Base-by-base conservation (phyloP, 2,888 invertebrate genomes). In the Cephalotes varians region DNA sequence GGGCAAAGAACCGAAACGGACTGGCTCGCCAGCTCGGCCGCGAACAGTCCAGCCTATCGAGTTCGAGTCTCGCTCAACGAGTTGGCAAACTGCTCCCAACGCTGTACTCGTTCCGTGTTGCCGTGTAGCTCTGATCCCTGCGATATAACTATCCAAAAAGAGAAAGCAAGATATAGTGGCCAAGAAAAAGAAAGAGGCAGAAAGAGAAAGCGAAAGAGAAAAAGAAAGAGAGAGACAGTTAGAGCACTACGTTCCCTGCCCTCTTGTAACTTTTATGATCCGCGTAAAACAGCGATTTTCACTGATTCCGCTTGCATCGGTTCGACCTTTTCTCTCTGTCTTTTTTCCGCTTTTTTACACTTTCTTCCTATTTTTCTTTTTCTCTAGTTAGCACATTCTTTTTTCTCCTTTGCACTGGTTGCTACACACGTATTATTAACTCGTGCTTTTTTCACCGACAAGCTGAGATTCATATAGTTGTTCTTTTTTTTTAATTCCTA, bases 81-180 rank as follows among this genome's bases (percentile, higher is more conserved):
- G 93, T 94, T 93, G 92, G 93, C 91, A 93, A 94, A 94, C 93
- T 93, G 91, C 92, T 93, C 90, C 88, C 84, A 87, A 90, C 88
- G 90, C 83, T 86, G 88, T 82, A 77, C 85, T 89, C 89, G 85
- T 87, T 85, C 85, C 56, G 69, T 54, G 56, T 31, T 25, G 47
- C 73, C 85, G 85, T 65, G 67, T 84, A 69, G 67, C 60, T 76
- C 82, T 60, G 87, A 84, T 85, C 84, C 77, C 25, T 62, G 74
- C 62, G 60, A 82, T 89, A 90, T 90, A 89, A 87, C 89, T 88
- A 88, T 90, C 91, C 85, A 89, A 92, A 91, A 91, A 89, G 72
- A 37, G 74, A 37, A 62, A 79, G 31, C 21, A 18, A 79, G 44
- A 69, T 34, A 44, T 7, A 12, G 56, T 12, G 25, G 49, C 21